A percentile compares a stretch with the other conserved stretches of the same genome.
These are phyloP conservation scores for Hemiscyllium ocellatum DNA, from an alignment of 2,113 vertebrate species.

Conservation along the genomic window DNA sequence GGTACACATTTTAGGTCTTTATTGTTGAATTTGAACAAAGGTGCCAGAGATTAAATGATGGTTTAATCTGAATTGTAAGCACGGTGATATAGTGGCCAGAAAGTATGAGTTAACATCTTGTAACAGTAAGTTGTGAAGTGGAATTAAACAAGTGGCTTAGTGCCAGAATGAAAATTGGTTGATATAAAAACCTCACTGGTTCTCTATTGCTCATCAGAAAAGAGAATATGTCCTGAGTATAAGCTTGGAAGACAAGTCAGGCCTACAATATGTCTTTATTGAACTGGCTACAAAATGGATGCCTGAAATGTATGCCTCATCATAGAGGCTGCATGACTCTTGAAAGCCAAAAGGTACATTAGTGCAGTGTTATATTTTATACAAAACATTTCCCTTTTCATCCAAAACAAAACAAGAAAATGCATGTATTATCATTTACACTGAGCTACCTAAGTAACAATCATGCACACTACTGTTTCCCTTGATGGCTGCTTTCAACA, in stretches of 20 bases:
- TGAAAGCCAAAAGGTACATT: neutral
- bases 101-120: neutral
- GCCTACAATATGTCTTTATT: neutral
- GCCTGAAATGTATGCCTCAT: no score
- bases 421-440: no score
- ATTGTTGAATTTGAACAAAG: neutral
- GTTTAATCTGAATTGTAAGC: neutral
- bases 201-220: neutral
- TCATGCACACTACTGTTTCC: no score
- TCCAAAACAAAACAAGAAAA: no score
- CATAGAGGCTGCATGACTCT: neutral
- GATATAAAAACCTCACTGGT: neutral
- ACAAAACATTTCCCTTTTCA: no score
- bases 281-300: no score
- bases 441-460: no score
- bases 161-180: neutral
- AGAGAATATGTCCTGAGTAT: neutral
- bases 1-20: neutral
- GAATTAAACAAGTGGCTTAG: neutral
- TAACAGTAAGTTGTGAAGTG: neutral
- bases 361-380: no score
- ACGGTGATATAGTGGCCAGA: neutral
- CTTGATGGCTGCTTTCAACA: no score
- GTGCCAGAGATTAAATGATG: neutral
- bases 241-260: neutral